Percentiles rank a stretch among this genome's conserved stretches.
phyloP scores from a whole-genome alignment of 2,113 vertebrate genomes.

The Sylvietta virens region DNA sequence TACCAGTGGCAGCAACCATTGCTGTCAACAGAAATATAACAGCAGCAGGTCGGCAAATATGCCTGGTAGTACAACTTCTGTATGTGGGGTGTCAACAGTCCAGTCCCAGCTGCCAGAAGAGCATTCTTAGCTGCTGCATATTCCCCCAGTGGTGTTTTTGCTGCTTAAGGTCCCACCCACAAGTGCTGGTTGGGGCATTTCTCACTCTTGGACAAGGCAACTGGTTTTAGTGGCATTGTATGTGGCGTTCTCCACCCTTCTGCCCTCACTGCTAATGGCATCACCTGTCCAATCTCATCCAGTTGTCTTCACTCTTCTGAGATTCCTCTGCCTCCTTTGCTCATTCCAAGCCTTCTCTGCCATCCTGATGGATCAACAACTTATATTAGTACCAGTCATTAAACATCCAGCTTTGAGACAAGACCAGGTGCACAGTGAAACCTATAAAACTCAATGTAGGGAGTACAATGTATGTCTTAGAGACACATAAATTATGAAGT shows the following conservation, averaged over 20 bases:
- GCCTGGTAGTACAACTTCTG: background rate
- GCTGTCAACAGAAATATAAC: background rate
- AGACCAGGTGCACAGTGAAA: background rate
- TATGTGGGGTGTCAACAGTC: background rate
- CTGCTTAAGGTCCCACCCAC: background rate
- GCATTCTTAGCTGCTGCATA: background rate
- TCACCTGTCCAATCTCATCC: background rate
- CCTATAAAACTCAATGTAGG: accelerated
- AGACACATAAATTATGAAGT: background rate
- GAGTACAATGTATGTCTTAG: background rate
- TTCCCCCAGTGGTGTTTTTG: background rate
- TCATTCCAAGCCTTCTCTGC: background rate
- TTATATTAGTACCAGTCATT: background rate
- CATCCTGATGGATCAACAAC: background rate
- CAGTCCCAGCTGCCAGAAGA: background rate
- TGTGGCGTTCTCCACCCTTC: background rate
- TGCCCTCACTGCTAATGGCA: background rate
- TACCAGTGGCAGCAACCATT: background rate
- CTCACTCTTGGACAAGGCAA: background rate
- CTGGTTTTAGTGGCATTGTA: accelerated
- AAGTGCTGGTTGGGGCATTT: background rate
- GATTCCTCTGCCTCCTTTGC: background rate
- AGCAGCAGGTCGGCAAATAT: background rate
- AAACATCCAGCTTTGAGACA: background rate
- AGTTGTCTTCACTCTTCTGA: background rate